Conservation (phyloP, 1,140 invertebrate species). For the Anagrus nilaparvatae region DNA sequence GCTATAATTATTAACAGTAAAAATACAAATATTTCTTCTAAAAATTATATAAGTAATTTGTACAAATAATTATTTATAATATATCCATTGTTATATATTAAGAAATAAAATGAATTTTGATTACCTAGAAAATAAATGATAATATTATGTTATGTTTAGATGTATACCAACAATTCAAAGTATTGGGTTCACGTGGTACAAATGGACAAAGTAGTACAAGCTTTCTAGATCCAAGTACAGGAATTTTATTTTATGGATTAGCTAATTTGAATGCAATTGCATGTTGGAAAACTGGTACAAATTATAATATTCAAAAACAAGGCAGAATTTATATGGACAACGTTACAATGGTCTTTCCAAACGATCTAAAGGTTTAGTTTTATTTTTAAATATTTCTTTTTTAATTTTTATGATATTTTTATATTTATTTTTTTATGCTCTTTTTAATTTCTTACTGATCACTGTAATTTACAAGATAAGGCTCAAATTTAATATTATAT, state of each 20-base stretch:
- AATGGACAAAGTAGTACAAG: conserved; percentile 65
- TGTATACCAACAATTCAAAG: conserved; percentile 56
- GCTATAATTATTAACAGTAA: too few species aligned
- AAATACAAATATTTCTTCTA: too few species aligned
- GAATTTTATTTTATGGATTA: conserved; percentile 64
- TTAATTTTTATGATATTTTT: not conserved
- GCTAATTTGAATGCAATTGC: conserved; percentile 65
- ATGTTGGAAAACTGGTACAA: conserved; percentile 63
- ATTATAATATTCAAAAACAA: conserved; percentile 54
- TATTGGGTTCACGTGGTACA: conserved; percentile 55
- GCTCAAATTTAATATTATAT: not conserved
- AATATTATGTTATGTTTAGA: conserved; percentile 18
- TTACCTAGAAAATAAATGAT: conserved; percentile 2
- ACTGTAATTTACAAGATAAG: too few species aligned
- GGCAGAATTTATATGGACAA: conserved; percentile 60
- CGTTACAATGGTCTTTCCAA: conserved; percentile 63
- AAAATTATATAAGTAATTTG: too few species aligned
- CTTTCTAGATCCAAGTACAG: conserved; percentile 58
- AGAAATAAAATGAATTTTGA: too few species aligned
- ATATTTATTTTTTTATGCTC: not conserved
- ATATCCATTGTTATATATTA: too few species aligned
- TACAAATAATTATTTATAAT: too few species aligned
- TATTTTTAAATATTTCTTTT: not conserved
- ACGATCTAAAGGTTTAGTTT: conserved; percentile 56
- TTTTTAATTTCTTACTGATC: not conserved